These are phyloP conservation scores for Drosophila dives DNA, from an alignment of 2,888 invertebrate genomes.

Conservation along the genomic window DNA sequence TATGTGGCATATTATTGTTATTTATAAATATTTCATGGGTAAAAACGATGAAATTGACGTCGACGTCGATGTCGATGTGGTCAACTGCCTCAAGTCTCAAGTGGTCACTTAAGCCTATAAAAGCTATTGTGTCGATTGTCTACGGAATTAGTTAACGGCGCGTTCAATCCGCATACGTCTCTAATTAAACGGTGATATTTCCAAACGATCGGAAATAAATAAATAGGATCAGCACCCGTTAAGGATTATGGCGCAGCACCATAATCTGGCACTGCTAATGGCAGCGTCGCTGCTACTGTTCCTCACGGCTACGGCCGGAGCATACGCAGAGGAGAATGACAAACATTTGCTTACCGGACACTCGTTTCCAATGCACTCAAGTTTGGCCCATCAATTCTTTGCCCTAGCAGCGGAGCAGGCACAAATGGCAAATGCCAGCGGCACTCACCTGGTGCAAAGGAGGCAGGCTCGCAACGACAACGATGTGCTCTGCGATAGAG, in stretches of 20 bases:
- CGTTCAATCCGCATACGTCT: conserved; percentile 35
- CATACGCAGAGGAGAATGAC: conserved; percentile 10
- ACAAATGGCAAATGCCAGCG: conserved; percentile 27
- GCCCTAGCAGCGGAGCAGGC: conserved; percentile 54
- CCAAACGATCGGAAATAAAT: conserved; percentile 1
- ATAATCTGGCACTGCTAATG: conserved; percentile 19
- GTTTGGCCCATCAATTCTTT: conserved; percentile 79
- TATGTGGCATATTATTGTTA: conserved; percentile 38
- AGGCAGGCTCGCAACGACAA: conserved; percentile 47
- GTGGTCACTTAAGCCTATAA: conserved; percentile 54
- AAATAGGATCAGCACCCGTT: background rate
- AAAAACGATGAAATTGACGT: conserved; percentile 11
- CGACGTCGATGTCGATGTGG: conserved; percentile 25
- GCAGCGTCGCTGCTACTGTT: conserved; percentile 44
- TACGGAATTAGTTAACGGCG: conserved; percentile 49
- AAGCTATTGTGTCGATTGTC: conserved; percentile 38
- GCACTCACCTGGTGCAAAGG: conserved; percentile 17
- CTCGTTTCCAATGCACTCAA: conserved; percentile 66
- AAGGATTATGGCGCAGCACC: conserved; percentile 48
- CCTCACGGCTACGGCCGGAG: conserved; percentile 9
- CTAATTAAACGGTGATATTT: conserved; percentile 2
- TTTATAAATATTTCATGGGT: conserved; percentile 29
- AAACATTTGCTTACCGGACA: conserved; percentile 51
- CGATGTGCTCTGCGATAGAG: conserved; percentile 65
- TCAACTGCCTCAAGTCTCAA: conserved; percentile 17